phyloP scores from a whole-genome alignment of 2,797 vertebrate genomes.

The Hemibagrus guttatus region DNA sequence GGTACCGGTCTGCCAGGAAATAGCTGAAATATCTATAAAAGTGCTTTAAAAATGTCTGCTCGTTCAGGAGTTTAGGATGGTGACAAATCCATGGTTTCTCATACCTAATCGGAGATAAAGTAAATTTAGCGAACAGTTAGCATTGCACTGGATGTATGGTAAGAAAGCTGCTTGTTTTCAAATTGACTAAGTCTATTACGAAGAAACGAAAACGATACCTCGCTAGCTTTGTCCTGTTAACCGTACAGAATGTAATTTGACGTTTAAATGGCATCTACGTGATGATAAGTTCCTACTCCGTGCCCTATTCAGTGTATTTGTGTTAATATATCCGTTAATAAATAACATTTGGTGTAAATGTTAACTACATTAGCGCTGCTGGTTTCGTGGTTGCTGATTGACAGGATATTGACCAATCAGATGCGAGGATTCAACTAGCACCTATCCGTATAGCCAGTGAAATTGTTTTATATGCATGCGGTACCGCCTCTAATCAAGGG shows the following conservation, averaged over 20 bases:
- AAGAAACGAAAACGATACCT: slow-evolving; percentile 18
- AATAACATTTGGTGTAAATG: slow-evolving; percentile 9
- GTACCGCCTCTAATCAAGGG: slow-evolving; percentile 43
- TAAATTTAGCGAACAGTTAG: background rate
- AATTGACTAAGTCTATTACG: background rate
- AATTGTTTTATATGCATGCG: rapidly evolving
- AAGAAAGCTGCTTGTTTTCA: background rate
- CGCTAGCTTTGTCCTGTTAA: background rate
- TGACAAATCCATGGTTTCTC: background rate
- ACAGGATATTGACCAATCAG: slow-evolving; percentile 28
- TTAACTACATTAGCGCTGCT: background rate
- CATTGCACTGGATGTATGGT: background rate
- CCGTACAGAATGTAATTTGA: background rate
- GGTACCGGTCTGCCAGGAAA: slow-evolving; percentile 27
- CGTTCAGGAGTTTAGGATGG: slow-evolving; percentile 41
- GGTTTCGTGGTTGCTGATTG: background rate
- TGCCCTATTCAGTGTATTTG: background rate
- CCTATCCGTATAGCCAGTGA: background rate
- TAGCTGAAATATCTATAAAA: slow-evolving; percentile 8
- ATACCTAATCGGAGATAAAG: background rate
- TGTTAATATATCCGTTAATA: background rate
- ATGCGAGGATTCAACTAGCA: rapidly evolving
- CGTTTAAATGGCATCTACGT: background rate
- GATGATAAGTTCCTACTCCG: background rate
- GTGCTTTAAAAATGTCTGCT: slow-evolving; percentile 53